Evolutionary conservation across 2,113 vertebrate species (phyloP).

Genomic region (Daubentonia madagascariensis): DNA sequence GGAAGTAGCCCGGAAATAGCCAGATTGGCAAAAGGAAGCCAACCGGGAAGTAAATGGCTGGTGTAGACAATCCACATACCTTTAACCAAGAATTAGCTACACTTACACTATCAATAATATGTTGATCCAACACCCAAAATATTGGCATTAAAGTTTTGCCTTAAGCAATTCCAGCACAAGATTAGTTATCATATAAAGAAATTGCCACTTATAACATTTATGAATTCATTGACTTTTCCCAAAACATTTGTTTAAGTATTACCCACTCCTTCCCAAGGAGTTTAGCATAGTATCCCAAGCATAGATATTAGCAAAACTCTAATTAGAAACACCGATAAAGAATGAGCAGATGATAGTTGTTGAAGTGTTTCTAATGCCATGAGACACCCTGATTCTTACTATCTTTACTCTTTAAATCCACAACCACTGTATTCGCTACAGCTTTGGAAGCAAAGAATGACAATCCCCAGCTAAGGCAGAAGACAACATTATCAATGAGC

Average conservation of each 20-base stretch:
- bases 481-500: not conserved
- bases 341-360: not conserved
- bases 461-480: not conserved
- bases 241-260: not conserved
- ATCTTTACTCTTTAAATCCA: not conserved
- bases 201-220: not conserved
- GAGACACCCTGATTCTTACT: not conserved
- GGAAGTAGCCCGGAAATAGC: not conserved
- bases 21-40: not conserved
- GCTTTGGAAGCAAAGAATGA: not conserved
- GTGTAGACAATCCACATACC: not conserved
- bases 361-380: not conserved
- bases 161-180: not conserved
- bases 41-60: not conserved
- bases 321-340: not conserved
- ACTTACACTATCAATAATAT: not conserved
- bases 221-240: slow-evolving; percentile 7
- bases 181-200: not conserved
- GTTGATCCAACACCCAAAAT: not conserved
- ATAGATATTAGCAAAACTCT: slow-evolving; percentile 16
- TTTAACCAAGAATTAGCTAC: not conserved
- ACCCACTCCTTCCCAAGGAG: not conserved
- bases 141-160: not conserved
- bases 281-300: not conserved
- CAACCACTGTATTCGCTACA: not conserved